Base-by-base conservation (phyloP, 2,888 invertebrate genomes). In the Cerastis rubricosa region DNA sequence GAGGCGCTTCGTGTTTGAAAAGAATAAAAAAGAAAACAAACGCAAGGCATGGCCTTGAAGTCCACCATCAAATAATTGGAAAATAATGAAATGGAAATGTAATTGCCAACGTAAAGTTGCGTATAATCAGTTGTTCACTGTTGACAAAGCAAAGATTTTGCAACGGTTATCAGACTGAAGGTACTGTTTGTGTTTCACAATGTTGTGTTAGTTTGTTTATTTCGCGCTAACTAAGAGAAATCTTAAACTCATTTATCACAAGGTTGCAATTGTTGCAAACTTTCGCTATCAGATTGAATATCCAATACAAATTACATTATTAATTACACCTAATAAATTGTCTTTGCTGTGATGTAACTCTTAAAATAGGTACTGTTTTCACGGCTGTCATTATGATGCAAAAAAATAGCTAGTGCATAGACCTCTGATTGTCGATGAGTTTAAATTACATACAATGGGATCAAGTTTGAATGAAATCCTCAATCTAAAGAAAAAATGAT, bases 101-200 rank as follows among this genome's bases (percentile, higher is more conserved):
- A 71, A 76, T 73, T 74, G 22, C 70, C 40, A 59, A 61, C 64
- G 66, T 75, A 83, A 71, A 83, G 68, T 82, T 82, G 69, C 45
- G 29, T 35, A 75, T 64, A 69, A 70, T 78, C 74, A 74, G 81
- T 72, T 25, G 51, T 74, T 59, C n/a, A 68, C 25, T 35, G 61
- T 76, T 68, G 67, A 73, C 88, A 81, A 82, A 74, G 76, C 76
- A 65, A 77, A 69, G 14, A 61, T 88, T 78, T 83, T 66, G 85
- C 79, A 87, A 83, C 29, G 14, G 14, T 47, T 64, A 6, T 29
- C 29, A 71, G 67, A 63, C 51, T 67, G n/a, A 1, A 57, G 64
- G n/a, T 2, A 57, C 66, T 81, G 78, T 88, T 80, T 74, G 54
- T 45, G 51, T 87, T 86, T 80, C 83, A 54, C 81, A 87, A 88